These are phyloP conservation scores for Rhinogobius similis DNA, from an alignment of 2,113 vertebrate species.

Conservation along the genomic window DNA sequence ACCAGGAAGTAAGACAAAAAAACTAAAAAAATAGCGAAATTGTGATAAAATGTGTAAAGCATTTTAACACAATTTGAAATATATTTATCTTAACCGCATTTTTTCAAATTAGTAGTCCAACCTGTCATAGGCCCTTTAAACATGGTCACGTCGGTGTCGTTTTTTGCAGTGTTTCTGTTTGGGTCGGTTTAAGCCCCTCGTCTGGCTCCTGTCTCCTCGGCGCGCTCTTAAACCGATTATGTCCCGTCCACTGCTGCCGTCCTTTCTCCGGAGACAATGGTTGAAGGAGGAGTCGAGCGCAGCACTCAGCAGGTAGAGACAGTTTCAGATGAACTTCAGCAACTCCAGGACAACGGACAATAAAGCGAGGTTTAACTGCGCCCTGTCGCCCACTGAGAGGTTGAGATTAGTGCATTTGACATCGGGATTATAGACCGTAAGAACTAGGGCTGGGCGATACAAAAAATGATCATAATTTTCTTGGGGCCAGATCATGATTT, in stretches of 20 bases:
- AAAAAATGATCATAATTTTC: too few relatives aligned
- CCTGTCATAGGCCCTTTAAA: too few relatives aligned
- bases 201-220: constrained; percentile 26
- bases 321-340: constrained; percentile 53
- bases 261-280: constrained; percentile 36
- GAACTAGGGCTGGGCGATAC: too few relatives aligned
- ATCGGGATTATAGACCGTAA: not conserved
- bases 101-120: too few relatives aligned
- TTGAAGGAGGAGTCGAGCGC: constrained; percentile 22
- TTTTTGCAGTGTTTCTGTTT: constrained; percentile 7
- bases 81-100: too few relatives aligned
- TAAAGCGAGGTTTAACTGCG: not conserved
- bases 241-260: constrained; percentile 30
- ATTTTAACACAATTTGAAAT: too few relatives aligned
- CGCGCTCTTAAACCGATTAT: constrained; percentile 33
- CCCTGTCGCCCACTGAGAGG: not conserved
- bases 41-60: too few relatives aligned
- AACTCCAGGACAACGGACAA: not conserved
- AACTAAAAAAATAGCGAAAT: too few relatives aligned
- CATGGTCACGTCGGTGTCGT: too few relatives aligned
- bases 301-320: constrained; percentile 13
- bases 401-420: not conserved
- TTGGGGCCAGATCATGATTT: too few relatives aligned
- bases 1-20: too few relatives aligned
- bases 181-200: constrained; percentile 10